Conservation (phyloP, 1,140 invertebrate species). For the Drosophila subpulchrella region DNA sequence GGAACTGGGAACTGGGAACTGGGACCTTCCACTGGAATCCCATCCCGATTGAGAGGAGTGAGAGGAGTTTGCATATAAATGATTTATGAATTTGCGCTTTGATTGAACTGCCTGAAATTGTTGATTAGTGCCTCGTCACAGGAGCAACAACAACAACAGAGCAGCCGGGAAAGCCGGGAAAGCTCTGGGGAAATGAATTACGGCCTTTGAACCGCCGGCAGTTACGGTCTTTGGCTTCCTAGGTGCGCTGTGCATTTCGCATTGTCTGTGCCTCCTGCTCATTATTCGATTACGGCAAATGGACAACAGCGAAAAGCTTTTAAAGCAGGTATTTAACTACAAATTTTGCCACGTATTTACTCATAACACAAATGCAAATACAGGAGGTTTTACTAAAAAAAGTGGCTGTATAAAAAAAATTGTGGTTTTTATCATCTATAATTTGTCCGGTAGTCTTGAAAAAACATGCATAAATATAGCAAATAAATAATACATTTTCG, state of each 20-base stretch:
- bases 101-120: conserved; percentile 78
- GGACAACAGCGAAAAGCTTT: conserved; percentile 3
- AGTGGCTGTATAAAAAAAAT: no score
- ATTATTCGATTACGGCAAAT: conserved; percentile 62
- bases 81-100: conserved; percentile 80
- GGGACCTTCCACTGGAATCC: conserved; percentile 10
- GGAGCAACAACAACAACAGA: conserved; percentile 49
- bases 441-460: background rate
- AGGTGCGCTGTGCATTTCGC: conserved; percentile 12
- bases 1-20: conserved; percentile 7
- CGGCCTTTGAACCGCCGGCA: conserved; percentile 42
- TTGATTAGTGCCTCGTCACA: conserved; percentile 77
- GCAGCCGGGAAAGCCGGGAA: conserved; percentile 5
- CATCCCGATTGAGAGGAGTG: conserved; percentile 16
- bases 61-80: conserved; percentile 75
- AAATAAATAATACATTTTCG: no score
- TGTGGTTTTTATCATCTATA: no score
- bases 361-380: background rate
- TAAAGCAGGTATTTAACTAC: conserved; percentile 2
- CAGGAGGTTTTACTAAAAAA: background rate
- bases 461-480: background rate
- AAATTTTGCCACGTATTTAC: background rate
- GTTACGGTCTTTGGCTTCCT: conserved; percentile 17
- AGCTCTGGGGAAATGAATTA: conserved; percentile 69
- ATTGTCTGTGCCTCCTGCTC: conserved; percentile 35